phyloP scores from a whole-genome alignment of 2,888 invertebrate species.

The Ypsolopha scabrella region DNA sequence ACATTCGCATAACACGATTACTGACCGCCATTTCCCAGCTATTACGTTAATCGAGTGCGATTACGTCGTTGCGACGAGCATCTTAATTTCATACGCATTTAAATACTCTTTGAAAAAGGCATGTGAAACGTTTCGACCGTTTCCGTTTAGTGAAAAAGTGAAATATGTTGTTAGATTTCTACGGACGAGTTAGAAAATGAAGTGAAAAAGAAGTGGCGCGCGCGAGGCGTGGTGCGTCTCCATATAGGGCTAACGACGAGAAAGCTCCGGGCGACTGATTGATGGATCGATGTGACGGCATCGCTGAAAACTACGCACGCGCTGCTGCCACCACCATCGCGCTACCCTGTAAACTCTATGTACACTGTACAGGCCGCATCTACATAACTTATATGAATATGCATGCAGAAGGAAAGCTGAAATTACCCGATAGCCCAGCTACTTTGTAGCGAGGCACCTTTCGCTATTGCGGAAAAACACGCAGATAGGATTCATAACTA shows the following conservation, averaged over 20 bases:
- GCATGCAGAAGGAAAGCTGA: background rate
- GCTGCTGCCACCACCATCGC: background rate
- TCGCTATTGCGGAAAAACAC: constrained; percentile 32
- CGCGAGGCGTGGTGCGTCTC: constrained; percentile 58
- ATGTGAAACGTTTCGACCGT: constrained; percentile 41
- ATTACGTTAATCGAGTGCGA: constrained; percentile 54
- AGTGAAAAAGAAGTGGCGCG: constrained; percentile 62
- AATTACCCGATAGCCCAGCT: background rate
- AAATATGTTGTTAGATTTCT: constrained; percentile 65
- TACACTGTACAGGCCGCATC: background rate
- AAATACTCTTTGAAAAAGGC: constrained; percentile 34
- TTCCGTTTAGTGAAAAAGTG: constrained; percentile 52
- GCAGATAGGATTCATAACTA: constrained; percentile 32
- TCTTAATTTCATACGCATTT: constrained; percentile 51
- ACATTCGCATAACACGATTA: constrained; percentile 47
- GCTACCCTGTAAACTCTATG: background rate
- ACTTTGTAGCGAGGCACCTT: constrained; percentile 28
- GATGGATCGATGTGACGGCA: constrained; percentile 43
- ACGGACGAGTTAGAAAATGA: constrained; percentile 65
- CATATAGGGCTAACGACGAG: constrained; percentile 69
- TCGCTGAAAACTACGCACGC: constrained; percentile 13
- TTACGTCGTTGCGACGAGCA: constrained; percentile 49
- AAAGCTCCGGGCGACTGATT: constrained; percentile 60
- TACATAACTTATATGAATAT: background rate
- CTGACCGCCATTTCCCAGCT: constrained; percentile 42